Percentiles rank a stretch among this genome's conserved stretches.
phyloP scores from a whole-genome alignment of 1,140 invertebrate genomes.

The Hylaeus volcanicus region DNA sequence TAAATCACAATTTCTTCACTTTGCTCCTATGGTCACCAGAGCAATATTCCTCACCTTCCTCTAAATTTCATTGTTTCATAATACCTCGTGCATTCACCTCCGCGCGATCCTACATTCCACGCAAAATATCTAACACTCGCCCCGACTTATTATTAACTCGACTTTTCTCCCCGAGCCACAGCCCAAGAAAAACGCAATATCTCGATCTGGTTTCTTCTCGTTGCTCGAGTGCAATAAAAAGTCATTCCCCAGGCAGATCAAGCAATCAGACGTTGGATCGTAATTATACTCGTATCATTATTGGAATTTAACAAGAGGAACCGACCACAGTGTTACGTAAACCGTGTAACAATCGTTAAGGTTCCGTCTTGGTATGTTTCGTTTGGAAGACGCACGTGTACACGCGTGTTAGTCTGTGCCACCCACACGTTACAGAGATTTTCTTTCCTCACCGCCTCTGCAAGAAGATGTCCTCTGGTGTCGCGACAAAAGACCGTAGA shows the following conservation, averaged over 20 bases:
- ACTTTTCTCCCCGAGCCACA: not conserved
- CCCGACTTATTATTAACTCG: not conserved
- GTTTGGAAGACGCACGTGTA: slow-evolving; percentile 37
- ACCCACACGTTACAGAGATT: slow-evolving; percentile 21
- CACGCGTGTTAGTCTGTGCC: slow-evolving; percentile 43
- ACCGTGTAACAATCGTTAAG: slow-evolving; percentile 36
- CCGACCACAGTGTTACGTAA: slow-evolving; percentile 64
- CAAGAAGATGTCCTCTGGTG: not conserved
- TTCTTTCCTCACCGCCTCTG: not conserved
- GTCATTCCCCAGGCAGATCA: slow-evolving; percentile 16
- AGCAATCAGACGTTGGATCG: slow-evolving; percentile 41
- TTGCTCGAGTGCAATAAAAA: slow-evolving; percentile 22
- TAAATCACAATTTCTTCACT: too few relatives aligned
- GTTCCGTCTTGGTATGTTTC: slow-evolving; percentile 17
- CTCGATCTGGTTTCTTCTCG: slow-evolving; percentile 3
- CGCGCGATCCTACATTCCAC: not conserved
- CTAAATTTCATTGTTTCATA: not conserved
- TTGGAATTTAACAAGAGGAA: slow-evolving; percentile 67
- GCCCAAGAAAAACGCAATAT: not conserved
- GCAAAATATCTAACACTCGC: not conserved
- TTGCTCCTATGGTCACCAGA: too few relatives aligned
- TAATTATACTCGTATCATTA: slow-evolving; percentile 62
- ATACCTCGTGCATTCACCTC: not conserved
- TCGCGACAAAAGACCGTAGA: not conserved
- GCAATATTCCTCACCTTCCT: too few relatives aligned